Percentiles rank a stretch among this genome's conserved stretches.
Conservation (phyloP, 2,888 invertebrate genomes). For the Galeruca laticollis region DNA sequence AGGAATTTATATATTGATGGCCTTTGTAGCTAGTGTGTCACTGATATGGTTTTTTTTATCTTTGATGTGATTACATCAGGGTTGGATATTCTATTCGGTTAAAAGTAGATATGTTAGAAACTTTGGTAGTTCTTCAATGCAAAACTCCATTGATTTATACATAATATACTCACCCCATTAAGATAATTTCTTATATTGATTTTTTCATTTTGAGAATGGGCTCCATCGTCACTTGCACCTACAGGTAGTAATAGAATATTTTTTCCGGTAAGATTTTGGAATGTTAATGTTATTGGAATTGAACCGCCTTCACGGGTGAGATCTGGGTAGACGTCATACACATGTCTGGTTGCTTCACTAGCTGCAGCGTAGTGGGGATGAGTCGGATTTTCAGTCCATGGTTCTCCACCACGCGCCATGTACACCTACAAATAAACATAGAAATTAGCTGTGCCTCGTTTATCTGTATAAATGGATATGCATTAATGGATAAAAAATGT, state of each 20-base stretch:
- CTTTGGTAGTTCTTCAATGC: too few relatives aligned
- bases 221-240: slow-evolving; percentile 96
- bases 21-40: too few relatives aligned
- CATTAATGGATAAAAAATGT: neutral
- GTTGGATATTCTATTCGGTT: too few relatives aligned
- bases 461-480: neutral
- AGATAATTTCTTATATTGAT: slow-evolving; percentile 93
- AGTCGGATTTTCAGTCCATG: slow-evolving; percentile 94
- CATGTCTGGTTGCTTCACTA: slow-evolving; percentile 81
- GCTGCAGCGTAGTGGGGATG: slow-evolving; percentile 95
- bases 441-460: neutral
- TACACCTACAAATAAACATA: slow-evolving; percentile 47
- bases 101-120: too few relatives aligned
- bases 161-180: slow-evolving; percentile 79
- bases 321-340: slow-evolving; percentile 92
- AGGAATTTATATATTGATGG: too few relatives aligned
- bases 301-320: slow-evolving; percentile 97
- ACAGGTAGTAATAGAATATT: slow-evolving; percentile 96
- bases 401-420: slow-evolving; percentile 76
- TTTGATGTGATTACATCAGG: too few relatives aligned
- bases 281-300: slow-evolving; percentile 95
- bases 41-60: too few relatives aligned
- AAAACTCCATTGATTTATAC: neutral
- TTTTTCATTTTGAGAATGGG: slow-evolving; percentile 99
- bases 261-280: slow-evolving; percentile 91